phyloP scores from a whole-genome alignment of 2,113 vertebrate species.

The Cephalopholis sonnerati region DNA sequence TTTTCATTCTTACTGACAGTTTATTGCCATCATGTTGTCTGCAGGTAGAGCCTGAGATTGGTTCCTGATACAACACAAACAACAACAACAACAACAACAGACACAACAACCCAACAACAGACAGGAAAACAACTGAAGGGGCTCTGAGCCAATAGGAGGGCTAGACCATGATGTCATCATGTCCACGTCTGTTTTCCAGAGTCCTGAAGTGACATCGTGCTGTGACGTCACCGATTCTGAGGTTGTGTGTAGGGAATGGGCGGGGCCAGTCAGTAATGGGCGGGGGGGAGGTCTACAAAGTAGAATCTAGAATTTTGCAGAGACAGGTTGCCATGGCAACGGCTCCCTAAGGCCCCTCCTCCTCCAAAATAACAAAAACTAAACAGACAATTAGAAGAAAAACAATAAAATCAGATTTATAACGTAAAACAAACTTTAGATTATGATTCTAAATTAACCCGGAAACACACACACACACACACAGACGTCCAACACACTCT shows the following conservation, averaged over 20 bases:
- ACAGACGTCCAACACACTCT: neutral
- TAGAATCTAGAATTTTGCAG: constrained; percentile 9
- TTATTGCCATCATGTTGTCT: constrained; percentile 73
- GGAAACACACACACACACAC: neutral
- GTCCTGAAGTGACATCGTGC: neutral
- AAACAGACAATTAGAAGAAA: constrained; percentile 25
- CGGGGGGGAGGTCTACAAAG: constrained; percentile 7
- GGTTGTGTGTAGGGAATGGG: constrained; percentile 21
- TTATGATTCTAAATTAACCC: constrained; percentile 51
- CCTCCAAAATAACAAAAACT: constrained; percentile 19
- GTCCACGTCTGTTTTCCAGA: neutral
- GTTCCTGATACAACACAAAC: constrained; percentile 65
- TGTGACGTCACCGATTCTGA: constrained; percentile 35
- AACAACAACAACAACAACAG: constrained; percentile 42
- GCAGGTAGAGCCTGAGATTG: constrained; percentile 69
- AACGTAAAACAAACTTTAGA: constrained; percentile 54
- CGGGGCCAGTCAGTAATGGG: neutral
- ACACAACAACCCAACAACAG: constrained; percentile 39
- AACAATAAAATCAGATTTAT: constrained; percentile 42
- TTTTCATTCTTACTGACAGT: constrained; percentile 42
- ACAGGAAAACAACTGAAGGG: neutral
- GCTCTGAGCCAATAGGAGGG: constrained; percentile 54
- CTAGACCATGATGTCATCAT: constrained; percentile 37
- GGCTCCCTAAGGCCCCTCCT: neutral
- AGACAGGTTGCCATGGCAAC: neutral